Conservation (phyloP, 2,797 vertebrate genomes). For the Phrynocephalus vlangalii region DNA sequence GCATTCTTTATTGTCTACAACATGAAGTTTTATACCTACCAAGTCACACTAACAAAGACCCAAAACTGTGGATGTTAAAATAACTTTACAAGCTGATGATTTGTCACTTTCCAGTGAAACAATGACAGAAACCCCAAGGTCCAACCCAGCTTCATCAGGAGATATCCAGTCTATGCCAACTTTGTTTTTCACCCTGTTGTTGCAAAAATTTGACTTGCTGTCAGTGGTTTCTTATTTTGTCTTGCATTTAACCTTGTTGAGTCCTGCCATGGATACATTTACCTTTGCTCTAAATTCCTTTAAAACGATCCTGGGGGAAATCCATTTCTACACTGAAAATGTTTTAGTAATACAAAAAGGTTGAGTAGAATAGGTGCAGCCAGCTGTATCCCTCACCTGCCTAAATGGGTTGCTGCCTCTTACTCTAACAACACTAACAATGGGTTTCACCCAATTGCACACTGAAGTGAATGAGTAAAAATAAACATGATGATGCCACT, state of each 20-base stretch:
- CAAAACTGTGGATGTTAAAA: too few relatives aligned
- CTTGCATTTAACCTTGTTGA: background rate
- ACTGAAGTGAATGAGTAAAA: background rate
- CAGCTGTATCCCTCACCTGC: background rate
- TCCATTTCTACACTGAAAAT: background rate
- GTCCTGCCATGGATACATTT: background rate
- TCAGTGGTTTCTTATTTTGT: background rate
- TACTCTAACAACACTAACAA: background rate
- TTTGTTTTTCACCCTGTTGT: background rate
- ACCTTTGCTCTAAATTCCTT: background rate
- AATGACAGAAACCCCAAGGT: background rate
- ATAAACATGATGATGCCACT: background rate
- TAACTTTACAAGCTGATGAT: too few relatives aligned
- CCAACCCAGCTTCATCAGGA: background rate
- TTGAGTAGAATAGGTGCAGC: background rate
- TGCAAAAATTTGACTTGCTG: background rate
- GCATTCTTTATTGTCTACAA: too few relatives aligned
- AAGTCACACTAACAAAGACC: too few relatives aligned
- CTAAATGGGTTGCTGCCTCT: background rate
- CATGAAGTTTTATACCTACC: too few relatives aligned
- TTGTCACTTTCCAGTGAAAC: background rate
- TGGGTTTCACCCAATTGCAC: background rate
- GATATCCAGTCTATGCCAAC: constrained; percentile 6
- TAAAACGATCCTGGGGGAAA: background rate
- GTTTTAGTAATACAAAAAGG: background rate